phyloP scores from a whole-genome alignment of 2,113 vertebrate species.

The Phyllopteryx taeniolatus region DNA sequence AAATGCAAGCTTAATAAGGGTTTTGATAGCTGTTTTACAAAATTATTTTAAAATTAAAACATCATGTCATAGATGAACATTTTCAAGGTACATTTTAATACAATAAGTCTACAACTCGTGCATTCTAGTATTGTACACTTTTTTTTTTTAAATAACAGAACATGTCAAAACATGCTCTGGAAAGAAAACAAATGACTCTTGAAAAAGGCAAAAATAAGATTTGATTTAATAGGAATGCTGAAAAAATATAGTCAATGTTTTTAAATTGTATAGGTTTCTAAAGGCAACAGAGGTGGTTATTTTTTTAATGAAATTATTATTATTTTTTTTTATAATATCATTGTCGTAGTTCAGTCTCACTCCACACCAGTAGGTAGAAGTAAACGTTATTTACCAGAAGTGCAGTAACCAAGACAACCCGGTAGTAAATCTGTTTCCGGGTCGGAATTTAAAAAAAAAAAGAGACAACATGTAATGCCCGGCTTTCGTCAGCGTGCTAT shows the following conservation, averaged over 20 bases:
- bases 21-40: no score
- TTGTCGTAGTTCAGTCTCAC: not conserved
- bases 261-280: not conserved
- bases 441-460: conserved; percentile 43
- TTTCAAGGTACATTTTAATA: no score
- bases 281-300: not conserved
- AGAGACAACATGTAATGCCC: conserved; percentile 51
- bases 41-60: no score
- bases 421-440: conserved; percentile 43
- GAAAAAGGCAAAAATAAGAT: no score
- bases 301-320: not conserved
- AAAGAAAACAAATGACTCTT: no score
- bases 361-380: not conserved
- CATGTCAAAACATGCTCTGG: no score
- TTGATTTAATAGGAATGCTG: no score
- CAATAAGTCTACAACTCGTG: no score
- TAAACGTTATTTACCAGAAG: not conserved
- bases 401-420: not conserved
- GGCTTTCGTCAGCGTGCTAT: conserved; percentile 51
- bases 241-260: not conserved
- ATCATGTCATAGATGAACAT: no score
- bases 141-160: no score
- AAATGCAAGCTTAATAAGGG: no score
- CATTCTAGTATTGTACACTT: no score
- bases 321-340: not conserved